These are phyloP conservation scores for Diplazon laetatorius DNA, from an alignment of 2,888 invertebrate species.

Conservation along the genomic window DNA sequence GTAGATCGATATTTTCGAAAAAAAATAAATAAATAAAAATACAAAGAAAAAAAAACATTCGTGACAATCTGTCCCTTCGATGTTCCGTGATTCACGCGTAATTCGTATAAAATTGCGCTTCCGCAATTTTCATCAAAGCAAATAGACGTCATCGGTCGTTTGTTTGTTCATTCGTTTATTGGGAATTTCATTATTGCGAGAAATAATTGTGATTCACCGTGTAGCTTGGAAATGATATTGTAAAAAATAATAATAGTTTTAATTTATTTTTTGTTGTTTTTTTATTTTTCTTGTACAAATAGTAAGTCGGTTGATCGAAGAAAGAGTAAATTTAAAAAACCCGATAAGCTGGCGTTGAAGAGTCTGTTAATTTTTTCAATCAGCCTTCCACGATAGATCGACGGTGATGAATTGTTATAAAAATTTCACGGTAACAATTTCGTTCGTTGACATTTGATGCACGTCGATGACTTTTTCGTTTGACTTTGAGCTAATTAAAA, in stretches of 20 bases:
- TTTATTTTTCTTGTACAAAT: background rate
- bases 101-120: background rate
- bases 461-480: no score
- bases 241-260: no score
- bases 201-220: background rate
- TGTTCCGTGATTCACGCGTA: slow-evolving; percentile 26
- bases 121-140: slow-evolving; percentile 16
- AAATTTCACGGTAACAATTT: no score
- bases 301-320: background rate
- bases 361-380: no score
- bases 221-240: background rate
- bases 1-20: no score
- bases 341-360: no score
- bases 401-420: no score
- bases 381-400: no score
- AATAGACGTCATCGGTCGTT: slow-evolving; percentile 7
- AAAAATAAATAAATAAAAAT: background rate
- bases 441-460: no score
- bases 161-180: background rate
- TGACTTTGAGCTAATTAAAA: no score
- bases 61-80: slow-evolving; percentile 35
- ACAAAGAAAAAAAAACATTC: background rate
- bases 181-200: background rate
- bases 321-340: no score
- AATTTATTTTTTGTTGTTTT: no score